phyloP scores from a whole-genome alignment of 2,888 invertebrate genomes.

The Drosophila aldrichi region DNA sequence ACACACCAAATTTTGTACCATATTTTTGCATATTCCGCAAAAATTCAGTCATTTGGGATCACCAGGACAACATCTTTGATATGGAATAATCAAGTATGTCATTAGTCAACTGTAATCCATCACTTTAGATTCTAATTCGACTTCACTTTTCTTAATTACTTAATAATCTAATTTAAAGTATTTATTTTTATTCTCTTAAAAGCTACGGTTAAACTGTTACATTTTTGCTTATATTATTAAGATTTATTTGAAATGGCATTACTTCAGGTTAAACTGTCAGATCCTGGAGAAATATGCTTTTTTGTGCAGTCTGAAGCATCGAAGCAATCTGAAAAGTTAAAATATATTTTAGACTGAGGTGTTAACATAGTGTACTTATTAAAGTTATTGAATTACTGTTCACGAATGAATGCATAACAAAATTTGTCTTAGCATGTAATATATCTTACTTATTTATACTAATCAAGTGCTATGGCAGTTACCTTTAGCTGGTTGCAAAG shows the following conservation, averaged over 20 bases:
- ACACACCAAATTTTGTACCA: background rate
- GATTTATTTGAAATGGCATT: conserved; percentile 1
- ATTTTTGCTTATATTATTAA: background rate
- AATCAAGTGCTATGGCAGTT: conserved; percentile 51
- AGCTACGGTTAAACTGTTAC: background rate
- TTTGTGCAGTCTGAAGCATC: conserved; percentile 8
- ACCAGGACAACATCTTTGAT: background rate
- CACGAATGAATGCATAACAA: too few species aligned
- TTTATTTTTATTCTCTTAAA: background rate
- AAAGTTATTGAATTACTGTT: background rate
- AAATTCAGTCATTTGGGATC: background rate
- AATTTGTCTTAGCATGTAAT: background rate
- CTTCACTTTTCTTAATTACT: background rate
- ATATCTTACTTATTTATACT: conserved; percentile 46
- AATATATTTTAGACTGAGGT: background rate
- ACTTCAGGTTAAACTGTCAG: background rate
- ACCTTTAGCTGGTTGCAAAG: conserved; percentile 27
- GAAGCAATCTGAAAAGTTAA: background rate
- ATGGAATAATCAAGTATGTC: background rate
- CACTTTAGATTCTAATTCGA: too few species aligned
- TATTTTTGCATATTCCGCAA: background rate
- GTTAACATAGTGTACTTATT: background rate
- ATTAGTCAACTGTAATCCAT: background rate
- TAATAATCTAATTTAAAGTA: background rate
- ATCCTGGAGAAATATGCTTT: background rate